These are phyloP conservation scores for Diabrotica balteata DNA, from an alignment of 2,888 invertebrate species.

Conservation along the genomic window DNA sequence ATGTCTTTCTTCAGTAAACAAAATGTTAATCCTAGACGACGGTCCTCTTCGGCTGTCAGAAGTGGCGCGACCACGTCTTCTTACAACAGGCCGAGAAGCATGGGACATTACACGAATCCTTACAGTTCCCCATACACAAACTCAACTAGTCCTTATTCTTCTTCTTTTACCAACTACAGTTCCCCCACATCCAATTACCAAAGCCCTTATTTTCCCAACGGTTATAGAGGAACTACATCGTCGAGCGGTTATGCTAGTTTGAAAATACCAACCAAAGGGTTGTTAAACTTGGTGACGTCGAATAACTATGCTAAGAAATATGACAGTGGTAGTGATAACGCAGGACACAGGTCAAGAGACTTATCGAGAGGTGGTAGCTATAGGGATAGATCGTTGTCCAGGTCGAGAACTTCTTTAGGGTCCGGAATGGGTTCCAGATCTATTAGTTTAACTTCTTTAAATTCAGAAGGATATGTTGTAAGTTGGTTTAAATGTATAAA, in stretches of 20 bases:
- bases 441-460: constrained; percentile 72
- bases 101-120: constrained; percentile 48
- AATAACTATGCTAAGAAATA: constrained; percentile 56
- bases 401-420: constrained; percentile 52
- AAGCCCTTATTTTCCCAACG: constrained; percentile 61
- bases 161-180: constrained; percentile 32
- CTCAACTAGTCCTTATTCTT: constrained; percentile 54
- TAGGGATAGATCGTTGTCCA: constrained; percentile 53
- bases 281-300: constrained; percentile 67
- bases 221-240: constrained; percentile 64
- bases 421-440: constrained; percentile 64
- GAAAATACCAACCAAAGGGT: constrained; percentile 67
- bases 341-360: constrained; percentile 56
- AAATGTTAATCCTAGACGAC: constrained; percentile 17
- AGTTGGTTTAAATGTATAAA: constrained; percentile 21
- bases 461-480: constrained; percentile 88
- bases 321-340: constrained; percentile 55
- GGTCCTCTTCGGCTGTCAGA: constrained; percentile 52
- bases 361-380: constrained; percentile 49
- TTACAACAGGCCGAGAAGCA: constrained; percentile 51
- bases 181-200: constrained; percentile 54
- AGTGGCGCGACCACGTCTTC: constrained; percentile 43
- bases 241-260: constrained; percentile 70
- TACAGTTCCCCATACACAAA: constrained; percentile 43
- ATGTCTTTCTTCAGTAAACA: constrained; percentile 27